Percentiles rank a stretch among this genome's conserved stretches.
Evolutionary conservation across 2,113 vertebrate genomes (phyloP).

Genomic region (Bos javanicus): DNA sequence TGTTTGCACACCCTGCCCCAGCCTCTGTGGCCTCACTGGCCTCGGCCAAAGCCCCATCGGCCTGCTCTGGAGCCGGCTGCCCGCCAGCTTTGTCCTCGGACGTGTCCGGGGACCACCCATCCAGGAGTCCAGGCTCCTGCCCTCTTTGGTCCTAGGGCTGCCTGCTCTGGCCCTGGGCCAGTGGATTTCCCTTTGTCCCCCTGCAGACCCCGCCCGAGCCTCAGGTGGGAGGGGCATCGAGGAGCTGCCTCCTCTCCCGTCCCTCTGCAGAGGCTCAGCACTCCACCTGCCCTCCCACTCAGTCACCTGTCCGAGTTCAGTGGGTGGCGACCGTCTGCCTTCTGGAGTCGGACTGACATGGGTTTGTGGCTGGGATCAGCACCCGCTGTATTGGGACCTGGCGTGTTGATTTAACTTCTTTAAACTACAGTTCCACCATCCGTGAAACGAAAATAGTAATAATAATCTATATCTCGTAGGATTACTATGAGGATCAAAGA

Average conservation of each 20-base stretch:
- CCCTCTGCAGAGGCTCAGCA: background rate
- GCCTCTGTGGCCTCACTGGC: background rate
- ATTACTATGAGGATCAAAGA: background rate
- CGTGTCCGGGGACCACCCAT: background rate
- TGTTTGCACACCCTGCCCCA: background rate
- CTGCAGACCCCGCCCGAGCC: background rate
- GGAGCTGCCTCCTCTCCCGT: background rate
- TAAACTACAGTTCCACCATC: background rate
- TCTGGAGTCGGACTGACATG: background rate
- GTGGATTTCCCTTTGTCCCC: background rate
- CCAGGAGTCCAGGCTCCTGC: background rate
- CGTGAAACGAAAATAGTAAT: background rate
- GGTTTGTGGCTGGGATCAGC: background rate
- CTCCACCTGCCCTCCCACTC: background rate
- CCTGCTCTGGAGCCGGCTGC: background rate
- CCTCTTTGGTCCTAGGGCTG: background rate
- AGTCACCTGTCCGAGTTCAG: background rate
- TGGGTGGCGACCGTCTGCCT: background rate
- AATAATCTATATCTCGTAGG: background rate
- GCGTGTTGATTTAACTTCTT: background rate
- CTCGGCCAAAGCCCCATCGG: background rate
- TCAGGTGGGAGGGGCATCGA: background rate
- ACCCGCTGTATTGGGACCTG: background rate
- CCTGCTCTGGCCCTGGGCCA: background rate
- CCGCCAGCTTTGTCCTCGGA: background rate